Percentiles rank a stretch among this genome's conserved stretches.
Evolutionary conservation across 2,113 vertebrate species (phyloP).

Genomic region (Periophthalmodon schlosseri): DNA sequence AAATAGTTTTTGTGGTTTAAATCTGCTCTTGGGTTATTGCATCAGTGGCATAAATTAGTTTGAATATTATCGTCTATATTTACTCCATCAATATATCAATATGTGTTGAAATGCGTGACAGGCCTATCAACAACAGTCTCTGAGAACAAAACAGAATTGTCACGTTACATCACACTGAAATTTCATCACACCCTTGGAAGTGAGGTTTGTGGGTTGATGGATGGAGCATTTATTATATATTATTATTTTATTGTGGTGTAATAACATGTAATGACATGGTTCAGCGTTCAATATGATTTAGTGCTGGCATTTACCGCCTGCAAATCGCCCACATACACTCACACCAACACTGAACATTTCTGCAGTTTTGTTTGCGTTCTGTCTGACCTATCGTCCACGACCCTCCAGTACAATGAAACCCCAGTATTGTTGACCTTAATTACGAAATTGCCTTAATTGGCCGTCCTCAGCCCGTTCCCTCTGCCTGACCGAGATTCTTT

Average conservation of each 20-base stretch:
- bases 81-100: no score
- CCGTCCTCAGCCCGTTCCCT: not conserved
- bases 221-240: not conserved
- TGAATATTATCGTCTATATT: no score
- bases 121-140: no score
- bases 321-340: not conserved
- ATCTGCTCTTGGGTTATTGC: no score
- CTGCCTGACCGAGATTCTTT: not conserved
- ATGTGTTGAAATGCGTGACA: no score
- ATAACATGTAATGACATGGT: not conserved
- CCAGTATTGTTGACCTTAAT: conserved; percentile 2
- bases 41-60: no score
- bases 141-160: no score
- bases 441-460: conserved; percentile 2
- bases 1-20: no score
- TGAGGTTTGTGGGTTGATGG: not conserved
- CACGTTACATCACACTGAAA: no score
- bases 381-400: not conserved
- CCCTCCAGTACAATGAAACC: not conserved
- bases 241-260: not conserved
- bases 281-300: not conserved
- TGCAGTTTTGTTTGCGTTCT: not conserved
- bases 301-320: not conserved
- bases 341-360: not conserved
- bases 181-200: no score